These are phyloP conservation scores for Rhamphomyia laevipes DNA, from an alignment of 2,888 invertebrate genomes.

Conservation along the genomic window DNA sequence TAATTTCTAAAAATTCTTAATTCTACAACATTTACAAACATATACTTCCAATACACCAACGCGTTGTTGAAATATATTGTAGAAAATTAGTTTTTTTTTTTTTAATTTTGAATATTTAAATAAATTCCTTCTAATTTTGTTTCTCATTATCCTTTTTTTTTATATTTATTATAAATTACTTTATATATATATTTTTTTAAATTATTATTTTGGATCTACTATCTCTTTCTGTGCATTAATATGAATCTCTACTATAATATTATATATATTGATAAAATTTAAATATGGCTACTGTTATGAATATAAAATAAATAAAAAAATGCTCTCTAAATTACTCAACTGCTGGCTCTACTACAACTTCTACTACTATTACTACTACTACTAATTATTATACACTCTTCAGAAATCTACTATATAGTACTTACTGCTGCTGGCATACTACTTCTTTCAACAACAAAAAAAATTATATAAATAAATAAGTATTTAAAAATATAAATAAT, in stretches of 20 bases:
- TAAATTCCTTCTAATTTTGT: slow-evolving; percentile 11
- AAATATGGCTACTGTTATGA: too few species aligned
- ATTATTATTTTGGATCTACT: background rate
- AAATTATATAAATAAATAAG: slow-evolving; percentile 5
- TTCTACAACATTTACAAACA: too few species aligned
- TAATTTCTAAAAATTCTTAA: too few species aligned
- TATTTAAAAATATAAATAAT: background rate
- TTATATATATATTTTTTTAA: slow-evolving; percentile 4
- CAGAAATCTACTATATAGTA: background rate
- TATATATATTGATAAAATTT: too few species aligned
- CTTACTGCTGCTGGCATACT: slow-evolving; percentile 3
- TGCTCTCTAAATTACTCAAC: background rate
- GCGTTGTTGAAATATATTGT: too few species aligned
- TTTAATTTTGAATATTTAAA: too few species aligned
- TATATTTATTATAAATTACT: background rate
- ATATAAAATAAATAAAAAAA: too few species aligned
- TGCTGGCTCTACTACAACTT: background rate
- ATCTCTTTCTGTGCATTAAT: background rate
- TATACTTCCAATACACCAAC: too few species aligned
- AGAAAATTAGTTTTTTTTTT: background rate
- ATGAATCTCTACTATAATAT: too few species aligned
- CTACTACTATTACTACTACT: background rate
- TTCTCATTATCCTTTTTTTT: slow-evolving; percentile 11
- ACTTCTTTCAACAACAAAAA: slow-evolving; percentile 6
- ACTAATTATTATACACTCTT: background rate